These are phyloP conservation scores for Drosophila azteca DNA, from an alignment of 1,140 invertebrate genomes.

Conservation along the genomic window DNA sequence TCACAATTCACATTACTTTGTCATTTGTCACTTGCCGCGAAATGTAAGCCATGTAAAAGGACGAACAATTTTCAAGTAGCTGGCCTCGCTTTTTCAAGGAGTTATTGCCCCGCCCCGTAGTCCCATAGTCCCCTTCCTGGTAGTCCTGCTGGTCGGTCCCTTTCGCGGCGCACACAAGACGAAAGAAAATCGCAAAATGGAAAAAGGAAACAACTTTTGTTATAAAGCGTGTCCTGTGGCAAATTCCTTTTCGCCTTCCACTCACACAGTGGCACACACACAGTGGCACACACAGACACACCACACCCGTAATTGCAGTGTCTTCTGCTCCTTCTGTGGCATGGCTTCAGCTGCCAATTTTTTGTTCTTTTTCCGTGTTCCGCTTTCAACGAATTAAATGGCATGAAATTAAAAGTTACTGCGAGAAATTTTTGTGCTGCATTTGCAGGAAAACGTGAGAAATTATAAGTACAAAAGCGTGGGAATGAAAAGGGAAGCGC, in stretches of 20 bases:
- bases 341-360: constrained; percentile 71
- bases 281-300: constrained; percentile 22
- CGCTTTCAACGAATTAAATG: constrained; percentile 81
- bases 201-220: constrained; percentile 72
- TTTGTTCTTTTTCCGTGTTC: constrained; percentile 56
- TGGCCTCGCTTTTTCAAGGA: constrained; percentile 1
- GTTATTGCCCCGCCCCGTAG: constrained; percentile 6
- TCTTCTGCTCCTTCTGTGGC: constrained; percentile 52
- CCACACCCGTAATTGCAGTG: constrained; percentile 50
- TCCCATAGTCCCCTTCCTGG: too few species aligned
- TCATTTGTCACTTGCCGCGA: too few species aligned
- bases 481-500: constrained; percentile 34
- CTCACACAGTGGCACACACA: constrained; percentile 18
- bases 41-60: background rate
- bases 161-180: constrained; percentile 3
- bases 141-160: background rate
- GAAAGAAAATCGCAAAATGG: constrained; percentile 56
- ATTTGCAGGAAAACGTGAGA: constrained; percentile 82
- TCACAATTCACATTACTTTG: too few species aligned
- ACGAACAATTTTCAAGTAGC: constrained; percentile 14
- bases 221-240: constrained; percentile 80
- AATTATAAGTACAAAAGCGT: constrained; percentile 79
- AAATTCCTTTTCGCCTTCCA: constrained; percentile 54
- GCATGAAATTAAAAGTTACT: constrained; percentile 82
- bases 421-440: constrained; percentile 77